Evolutionary conservation across 2,113 vertebrate genomes (phyloP).

Genomic region (Opisthocomus hoazin): DNA sequence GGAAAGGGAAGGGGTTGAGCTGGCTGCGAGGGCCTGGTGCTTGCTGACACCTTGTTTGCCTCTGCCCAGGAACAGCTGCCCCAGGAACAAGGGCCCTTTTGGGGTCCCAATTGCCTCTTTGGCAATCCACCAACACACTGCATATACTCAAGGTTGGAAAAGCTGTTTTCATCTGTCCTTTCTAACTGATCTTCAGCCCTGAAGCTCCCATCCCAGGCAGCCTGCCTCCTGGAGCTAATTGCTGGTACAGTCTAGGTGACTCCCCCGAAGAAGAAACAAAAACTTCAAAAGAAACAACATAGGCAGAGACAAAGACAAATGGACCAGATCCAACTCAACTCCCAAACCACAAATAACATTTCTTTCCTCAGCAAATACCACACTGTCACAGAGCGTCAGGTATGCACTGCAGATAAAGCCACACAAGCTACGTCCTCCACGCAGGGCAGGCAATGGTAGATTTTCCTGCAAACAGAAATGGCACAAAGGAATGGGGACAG

Average conservation of each 20-base stretch:
- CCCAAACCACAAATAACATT: neutral
- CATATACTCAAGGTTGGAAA: neutral
- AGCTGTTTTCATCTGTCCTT: neutral
- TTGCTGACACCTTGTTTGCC: neutral
- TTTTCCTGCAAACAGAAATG: neutral
- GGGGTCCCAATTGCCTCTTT: neutral
- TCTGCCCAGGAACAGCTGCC: neutral
- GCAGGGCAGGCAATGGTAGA: neutral
- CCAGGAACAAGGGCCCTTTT: neutral
- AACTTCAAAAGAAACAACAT: neutral
- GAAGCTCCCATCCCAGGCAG: neutral
- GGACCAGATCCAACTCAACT: neutral
- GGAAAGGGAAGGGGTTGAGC: neutral
- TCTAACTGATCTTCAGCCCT: neutral
- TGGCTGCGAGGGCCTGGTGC: neutral
- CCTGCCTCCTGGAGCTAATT: neutral
- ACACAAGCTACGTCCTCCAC: accelerated
- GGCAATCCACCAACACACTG: neutral
- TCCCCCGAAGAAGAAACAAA: neutral
- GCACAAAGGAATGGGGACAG: neutral
- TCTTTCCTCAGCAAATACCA: neutral
- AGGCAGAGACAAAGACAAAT: neutral
- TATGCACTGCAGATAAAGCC: neutral
- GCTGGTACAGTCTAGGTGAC: neutral
- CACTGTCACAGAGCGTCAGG: neutral